phyloP scores from a whole-genome alignment of 2,888 invertebrate genomes.

The Temnothorax ravouxi region DNA sequence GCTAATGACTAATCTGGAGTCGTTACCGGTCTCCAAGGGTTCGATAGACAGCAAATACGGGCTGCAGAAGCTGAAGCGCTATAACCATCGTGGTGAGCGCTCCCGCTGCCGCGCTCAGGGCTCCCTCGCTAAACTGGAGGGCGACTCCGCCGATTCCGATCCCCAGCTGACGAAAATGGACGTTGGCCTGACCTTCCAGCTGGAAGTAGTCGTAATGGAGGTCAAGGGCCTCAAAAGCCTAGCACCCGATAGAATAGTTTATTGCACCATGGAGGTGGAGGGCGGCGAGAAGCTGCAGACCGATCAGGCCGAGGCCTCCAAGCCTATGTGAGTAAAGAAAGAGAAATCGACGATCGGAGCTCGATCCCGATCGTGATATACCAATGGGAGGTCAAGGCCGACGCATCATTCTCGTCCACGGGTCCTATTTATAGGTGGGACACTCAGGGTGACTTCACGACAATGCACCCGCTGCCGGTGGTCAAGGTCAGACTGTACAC shows the following conservation, averaged over 20 bases:
- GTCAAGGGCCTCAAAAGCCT: slow-evolving; percentile 99
- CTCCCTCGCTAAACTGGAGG: slow-evolving; percentile 96
- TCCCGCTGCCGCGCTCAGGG: slow-evolving; percentile 91
- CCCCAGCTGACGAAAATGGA: slow-evolving; percentile 99
- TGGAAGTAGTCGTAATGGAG: slow-evolving; percentile 99
- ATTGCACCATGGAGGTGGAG: slow-evolving; percentile 99
- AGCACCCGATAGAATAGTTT: slow-evolving; percentile 98
- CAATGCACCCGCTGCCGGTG: slow-evolving; percentile 97
- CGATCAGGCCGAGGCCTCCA: slow-evolving; percentile 99
- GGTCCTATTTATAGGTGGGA: slow-evolving; percentile 93
- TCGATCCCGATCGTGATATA: neutral
- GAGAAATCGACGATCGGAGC: slow-evolving; percentile 8
- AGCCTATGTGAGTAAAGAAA: slow-evolving; percentile 93
- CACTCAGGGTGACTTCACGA: slow-evolving; percentile 99
- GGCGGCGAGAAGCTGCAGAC: slow-evolving; percentile 99
- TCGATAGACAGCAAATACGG: slow-evolving; percentile 99
- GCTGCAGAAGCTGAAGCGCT: slow-evolving; percentile 98
- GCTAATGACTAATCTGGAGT: slow-evolving; percentile 99
- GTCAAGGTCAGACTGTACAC: slow-evolving; percentile 99
- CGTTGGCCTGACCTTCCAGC: slow-evolving; percentile 98
- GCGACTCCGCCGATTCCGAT: slow-evolving; percentile 98
- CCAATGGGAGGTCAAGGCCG: slow-evolving; percentile 35
- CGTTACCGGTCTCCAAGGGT: slow-evolving; percentile 99
- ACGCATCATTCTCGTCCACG: slow-evolving; percentile 41
- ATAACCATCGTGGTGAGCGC: slow-evolving; percentile 92